Conservation (phyloP, 2,797 vertebrate genomes). For the Bradypodion ventrale region DNA sequence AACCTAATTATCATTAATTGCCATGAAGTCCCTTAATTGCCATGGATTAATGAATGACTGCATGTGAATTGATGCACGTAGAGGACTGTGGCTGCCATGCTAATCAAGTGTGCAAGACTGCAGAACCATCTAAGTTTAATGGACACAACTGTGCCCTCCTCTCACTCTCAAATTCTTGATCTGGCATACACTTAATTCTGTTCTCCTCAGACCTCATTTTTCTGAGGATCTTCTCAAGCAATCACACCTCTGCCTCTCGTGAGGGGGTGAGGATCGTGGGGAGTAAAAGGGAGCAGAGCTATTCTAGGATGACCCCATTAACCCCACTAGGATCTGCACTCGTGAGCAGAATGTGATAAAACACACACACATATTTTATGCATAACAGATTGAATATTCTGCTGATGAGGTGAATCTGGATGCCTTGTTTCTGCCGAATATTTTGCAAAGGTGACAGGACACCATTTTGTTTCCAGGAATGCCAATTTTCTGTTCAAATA, state of each 20-base stretch:
- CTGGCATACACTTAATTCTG: slow-evolving; percentile 17
- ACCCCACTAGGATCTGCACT: neutral
- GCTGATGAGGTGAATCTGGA: slow-evolving; percentile 20
- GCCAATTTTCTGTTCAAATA: slow-evolving; percentile 10
- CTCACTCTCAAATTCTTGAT: slow-evolving; percentile 2
- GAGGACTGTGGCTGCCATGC: neutral
- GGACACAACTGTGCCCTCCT: neutral
- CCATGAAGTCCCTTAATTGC: neutral
- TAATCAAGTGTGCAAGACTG: neutral
- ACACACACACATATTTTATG: slow-evolving; percentile 3
- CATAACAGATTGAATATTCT: slow-evolving; percentile 10
- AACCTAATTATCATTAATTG: slow-evolving; percentile 1
- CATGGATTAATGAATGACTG: neutral
- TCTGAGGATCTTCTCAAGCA: slow-evolving; percentile 8
- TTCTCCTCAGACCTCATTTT: neutral
- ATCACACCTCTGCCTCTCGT: neutral
- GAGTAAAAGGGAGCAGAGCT: slow-evolving; percentile 1
- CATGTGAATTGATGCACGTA: neutral
- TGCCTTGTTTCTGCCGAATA: slow-evolving; percentile 30
- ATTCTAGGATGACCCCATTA: slow-evolving; percentile 27
- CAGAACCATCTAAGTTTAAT: neutral
- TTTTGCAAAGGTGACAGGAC: slow-evolving; percentile 5
- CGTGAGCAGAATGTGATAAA: slow-evolving; percentile 28
- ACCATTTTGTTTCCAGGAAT: slow-evolving; percentile 34
- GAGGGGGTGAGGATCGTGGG: no score